Conservation (phyloP, 2,113 vertebrate genomes). For the Seriola aureovittata region DNA sequence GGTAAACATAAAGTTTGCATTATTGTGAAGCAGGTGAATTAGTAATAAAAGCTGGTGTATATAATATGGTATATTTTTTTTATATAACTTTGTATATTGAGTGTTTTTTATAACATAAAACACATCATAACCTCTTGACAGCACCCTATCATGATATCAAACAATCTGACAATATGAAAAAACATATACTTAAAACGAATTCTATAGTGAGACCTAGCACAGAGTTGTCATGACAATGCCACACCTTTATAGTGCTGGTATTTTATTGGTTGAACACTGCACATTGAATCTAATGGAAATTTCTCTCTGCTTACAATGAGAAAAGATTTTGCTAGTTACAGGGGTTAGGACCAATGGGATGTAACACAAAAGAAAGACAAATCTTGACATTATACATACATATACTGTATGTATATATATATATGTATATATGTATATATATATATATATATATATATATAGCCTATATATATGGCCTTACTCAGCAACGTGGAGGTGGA, state of each 20-base stretch:
- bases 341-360: background rate
- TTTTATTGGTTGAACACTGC: background rate
- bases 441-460: background rate
- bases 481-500: conserved; percentile 4
- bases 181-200: too few species aligned
- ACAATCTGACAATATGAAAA: background rate
- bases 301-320: too few species aligned
- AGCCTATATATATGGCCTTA: background rate
- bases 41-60: too few species aligned
- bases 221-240: background rate
- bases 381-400: background rate
- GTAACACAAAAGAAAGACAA: background rate
- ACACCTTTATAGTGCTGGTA: background rate
- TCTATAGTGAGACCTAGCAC: too few species aligned
- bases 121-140: background rate
- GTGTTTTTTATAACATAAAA: background rate
- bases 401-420: background rate
- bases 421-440: background rate
- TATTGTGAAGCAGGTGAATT: background rate
- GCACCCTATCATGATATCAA: background rate
- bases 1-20: background rate
- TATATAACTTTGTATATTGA: too few species aligned
- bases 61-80: too few species aligned
- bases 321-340: too few species aligned
- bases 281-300: background rate